Evolutionary conservation across 2,888 invertebrate species (phyloP).

Genomic region (Salticus scenicus): DNA sequence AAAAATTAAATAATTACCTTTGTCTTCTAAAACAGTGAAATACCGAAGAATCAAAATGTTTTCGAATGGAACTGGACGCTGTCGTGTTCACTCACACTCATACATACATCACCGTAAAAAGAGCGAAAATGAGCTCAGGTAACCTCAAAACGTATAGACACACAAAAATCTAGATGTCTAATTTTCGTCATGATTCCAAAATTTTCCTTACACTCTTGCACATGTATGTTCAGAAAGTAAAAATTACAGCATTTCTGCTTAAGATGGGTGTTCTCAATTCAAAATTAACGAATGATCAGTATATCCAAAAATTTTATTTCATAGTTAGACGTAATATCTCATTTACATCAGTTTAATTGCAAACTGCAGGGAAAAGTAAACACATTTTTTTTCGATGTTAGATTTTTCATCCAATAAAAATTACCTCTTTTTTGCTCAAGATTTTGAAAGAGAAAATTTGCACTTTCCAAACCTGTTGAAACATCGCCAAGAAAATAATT

Average conservation of each 20-base stretch:
- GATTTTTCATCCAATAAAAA: constrained; percentile 27
- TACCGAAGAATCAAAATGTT: not conserved
- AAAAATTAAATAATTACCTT: constrained; percentile 17
- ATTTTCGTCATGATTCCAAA: no score
- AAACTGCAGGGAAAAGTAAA: constrained; percentile 26
- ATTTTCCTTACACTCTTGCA: no score
- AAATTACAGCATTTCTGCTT: constrained; percentile 25
- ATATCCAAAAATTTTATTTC: constrained; percentile 28
- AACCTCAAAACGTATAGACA: not conserved
- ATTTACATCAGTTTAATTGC: no score
- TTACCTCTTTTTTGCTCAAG: constrained; percentile 3
- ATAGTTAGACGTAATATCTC: constrained; percentile 26
- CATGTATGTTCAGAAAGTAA: no score
- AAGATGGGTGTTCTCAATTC: constrained; percentile 9
- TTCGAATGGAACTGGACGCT: constrained; percentile 11
- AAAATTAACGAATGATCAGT: constrained; percentile 10
- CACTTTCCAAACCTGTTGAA: constrained; percentile 19
- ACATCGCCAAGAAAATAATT: constrained; percentile 4
- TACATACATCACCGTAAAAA: no score
- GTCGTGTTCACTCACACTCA: no score
- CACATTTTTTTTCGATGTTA: constrained; percentile 23
- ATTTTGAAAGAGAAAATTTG: constrained; percentile 23
- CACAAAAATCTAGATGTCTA: not conserved
- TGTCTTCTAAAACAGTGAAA: constrained; percentile 15
- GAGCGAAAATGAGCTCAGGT: no score